A percentile compares a stretch with the other conserved stretches of the same genome.
Conservation (phyloP, 2,888 invertebrate genomes). For the Apoda limacodes region DNA sequence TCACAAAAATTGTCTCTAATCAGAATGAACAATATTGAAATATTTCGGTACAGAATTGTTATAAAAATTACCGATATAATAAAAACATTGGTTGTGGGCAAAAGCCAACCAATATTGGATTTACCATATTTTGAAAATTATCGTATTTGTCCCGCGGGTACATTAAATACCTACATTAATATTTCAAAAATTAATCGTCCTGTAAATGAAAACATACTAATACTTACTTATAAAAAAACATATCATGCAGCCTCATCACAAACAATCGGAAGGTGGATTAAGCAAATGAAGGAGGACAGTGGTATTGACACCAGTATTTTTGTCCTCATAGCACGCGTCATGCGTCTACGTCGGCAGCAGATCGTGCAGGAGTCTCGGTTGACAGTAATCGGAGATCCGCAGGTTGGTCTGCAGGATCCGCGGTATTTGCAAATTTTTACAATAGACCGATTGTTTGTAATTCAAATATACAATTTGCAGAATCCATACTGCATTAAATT, state of each 20-base stretch:
- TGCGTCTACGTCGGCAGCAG: conserved; percentile 12
- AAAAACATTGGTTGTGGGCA: conserved; percentile 13
- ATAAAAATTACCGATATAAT: conserved; percentile 13
- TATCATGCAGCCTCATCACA: conserved; percentile 6
- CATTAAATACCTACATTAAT: conserved; percentile 3
- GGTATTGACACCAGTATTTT: conserved; percentile 9
- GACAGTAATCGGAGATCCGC: conserved; percentile 3
- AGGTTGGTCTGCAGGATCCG: conserved; percentile 1
- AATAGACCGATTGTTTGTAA: no score
- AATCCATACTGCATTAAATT: no score
- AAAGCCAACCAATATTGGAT: conserved; percentile 6
- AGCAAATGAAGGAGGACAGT: conserved; percentile 1
- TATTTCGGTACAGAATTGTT: conserved; percentile 1
- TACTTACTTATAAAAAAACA: conserved; percentile 7
- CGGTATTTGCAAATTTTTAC: conserved; percentile 5
- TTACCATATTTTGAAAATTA: conserved; percentile 6
- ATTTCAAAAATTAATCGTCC: no score
- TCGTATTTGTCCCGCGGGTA: conserved; percentile 9
- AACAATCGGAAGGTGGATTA: conserved; percentile 8
- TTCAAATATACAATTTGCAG: no score
- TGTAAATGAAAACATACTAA: no score
- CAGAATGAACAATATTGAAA: conserved; percentile 10
- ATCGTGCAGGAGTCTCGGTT: background rate
- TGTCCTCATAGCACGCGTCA: conserved; percentile 12
- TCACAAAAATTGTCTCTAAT: conserved; percentile 14